phyloP scores from a whole-genome alignment of 2,888 invertebrate species.

The Mesorhabditis belari region DNA sequence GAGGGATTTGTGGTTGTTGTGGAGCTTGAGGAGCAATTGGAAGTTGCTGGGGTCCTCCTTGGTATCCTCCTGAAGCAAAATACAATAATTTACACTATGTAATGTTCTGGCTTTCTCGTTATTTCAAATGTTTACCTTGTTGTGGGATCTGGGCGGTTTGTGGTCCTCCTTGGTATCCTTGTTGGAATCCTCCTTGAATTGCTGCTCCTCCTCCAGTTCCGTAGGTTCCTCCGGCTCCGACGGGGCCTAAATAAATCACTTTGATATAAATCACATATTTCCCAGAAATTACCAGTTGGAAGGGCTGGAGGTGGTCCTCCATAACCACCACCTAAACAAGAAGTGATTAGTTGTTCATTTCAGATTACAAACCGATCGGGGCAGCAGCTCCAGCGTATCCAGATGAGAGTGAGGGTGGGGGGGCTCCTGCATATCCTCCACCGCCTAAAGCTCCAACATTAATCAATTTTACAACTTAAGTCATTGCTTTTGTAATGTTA shows the following conservation, averaged over 20 bases:
- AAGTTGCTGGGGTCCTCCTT: neutral
- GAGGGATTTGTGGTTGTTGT: too few species aligned
- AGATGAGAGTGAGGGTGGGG: neutral
- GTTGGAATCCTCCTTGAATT: too few species aligned
- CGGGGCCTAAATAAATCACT: neutral
- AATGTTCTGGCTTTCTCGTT: neutral
- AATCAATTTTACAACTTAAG: too few species aligned
- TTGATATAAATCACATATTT: neutral
- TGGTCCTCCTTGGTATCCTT: neutral
- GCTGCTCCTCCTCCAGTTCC: neutral
- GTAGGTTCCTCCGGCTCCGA: neutral
- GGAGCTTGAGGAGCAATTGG: too few species aligned
- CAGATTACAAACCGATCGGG: neutral
- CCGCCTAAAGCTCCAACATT: too few species aligned
- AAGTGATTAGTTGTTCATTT: neutral
- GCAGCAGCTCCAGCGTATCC: neutral
- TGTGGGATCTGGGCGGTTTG: too few species aligned
- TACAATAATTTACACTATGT: too few species aligned
- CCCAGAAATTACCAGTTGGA: neutral
- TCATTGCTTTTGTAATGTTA: too few species aligned
- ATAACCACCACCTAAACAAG: neutral
- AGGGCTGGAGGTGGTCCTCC: neutral
- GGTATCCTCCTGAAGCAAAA: neutral
- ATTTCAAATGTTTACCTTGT: neutral
- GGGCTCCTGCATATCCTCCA: neutral